Conservation (phyloP, 2,888 invertebrate species). For the Synergus umbraculus region DNA sequence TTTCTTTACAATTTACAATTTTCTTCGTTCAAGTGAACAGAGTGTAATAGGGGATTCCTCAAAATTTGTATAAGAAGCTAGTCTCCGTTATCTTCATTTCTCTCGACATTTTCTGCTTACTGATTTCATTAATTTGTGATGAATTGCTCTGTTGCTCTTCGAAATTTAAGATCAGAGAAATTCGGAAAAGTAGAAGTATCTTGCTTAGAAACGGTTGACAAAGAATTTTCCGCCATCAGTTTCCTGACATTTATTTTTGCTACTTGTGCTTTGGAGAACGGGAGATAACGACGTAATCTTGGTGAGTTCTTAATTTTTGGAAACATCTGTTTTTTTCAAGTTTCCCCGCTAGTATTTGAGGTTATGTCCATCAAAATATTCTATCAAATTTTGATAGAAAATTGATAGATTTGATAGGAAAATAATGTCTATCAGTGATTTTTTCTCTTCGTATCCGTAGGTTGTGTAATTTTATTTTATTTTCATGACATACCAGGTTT, state of each 20-base stretch:
- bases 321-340: not conserved
- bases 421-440: not conserved
- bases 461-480: conserved; percentile 3
- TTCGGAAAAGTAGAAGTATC: not conserved
- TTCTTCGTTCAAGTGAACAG: too few species aligned
- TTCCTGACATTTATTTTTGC: not conserved
- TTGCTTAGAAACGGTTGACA: not conserved
- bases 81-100: too few species aligned
- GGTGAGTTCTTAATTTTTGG: not conserved
- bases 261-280: not conserved
- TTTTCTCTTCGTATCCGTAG: not conserved
- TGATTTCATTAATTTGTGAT: not conserved
- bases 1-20: too few species aligned
- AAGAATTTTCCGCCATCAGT: not conserved
- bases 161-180: not conserved
- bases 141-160: not conserved
- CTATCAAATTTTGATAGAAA: too few species aligned
- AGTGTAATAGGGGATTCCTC: too few species aligned
- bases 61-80: too few species aligned
- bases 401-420: too few species aligned
- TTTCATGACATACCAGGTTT: not conserved
- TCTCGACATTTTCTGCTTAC: too few species aligned
- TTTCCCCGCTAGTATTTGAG: not conserved
- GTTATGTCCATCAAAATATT: not conserved
- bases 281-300: not conserved